Base-by-base conservation (phyloP, 2,888 invertebrate species). In the Embidobia sp. region DNA sequence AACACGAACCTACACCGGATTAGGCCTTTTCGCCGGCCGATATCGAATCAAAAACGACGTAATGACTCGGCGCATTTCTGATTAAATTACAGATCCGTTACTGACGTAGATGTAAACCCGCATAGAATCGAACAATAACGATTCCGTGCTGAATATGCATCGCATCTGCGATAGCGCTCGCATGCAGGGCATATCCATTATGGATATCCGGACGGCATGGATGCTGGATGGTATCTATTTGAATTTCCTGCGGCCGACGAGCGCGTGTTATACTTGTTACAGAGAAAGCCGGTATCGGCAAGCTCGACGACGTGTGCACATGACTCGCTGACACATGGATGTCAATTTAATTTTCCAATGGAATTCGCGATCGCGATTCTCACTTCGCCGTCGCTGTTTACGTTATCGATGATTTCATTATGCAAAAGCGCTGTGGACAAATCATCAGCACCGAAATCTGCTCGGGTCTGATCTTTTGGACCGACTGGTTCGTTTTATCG, bases 71-170 rank as follows among this genome's bases (percentile, higher is more conserved):
- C 66, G 74, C 46, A 78, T 51, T 79, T 80, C 67, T 80, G 79
- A 79, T 76, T 33, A 76, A 64, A 75, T 61, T 73, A 66, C 72
- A 69, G 61, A 74, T 74, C 59, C 59, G 70, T 74, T 61, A 74
- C 63, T 67, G 77, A 69, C 77, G 66, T 59, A 73, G 44, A 61
- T 61, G 75, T 75, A 77, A 77, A 76, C 78, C 78, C 63, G 76
- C 76, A 78, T 70, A 74, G 64, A 66, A 61, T 78, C 80, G 79
- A 82, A 82, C 82, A 84, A 83, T 82, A 80, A 79, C 78, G 72
- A 83, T 78, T 82, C 79, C 61, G 67, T 63, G 66, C 83, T 85
- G 85, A 85, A 85, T 85, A 85, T 86, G 84, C 83, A 85, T 82
- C 82, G 82, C 81, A 81, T 82, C 82, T 79, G 76, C 78, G 80